Percentiles rank a stretch among this genome's conserved stretches.
Evolutionary conservation across 2,797 vertebrate genomes (phyloP).

Genomic region (Argya squamiceps): DNA sequence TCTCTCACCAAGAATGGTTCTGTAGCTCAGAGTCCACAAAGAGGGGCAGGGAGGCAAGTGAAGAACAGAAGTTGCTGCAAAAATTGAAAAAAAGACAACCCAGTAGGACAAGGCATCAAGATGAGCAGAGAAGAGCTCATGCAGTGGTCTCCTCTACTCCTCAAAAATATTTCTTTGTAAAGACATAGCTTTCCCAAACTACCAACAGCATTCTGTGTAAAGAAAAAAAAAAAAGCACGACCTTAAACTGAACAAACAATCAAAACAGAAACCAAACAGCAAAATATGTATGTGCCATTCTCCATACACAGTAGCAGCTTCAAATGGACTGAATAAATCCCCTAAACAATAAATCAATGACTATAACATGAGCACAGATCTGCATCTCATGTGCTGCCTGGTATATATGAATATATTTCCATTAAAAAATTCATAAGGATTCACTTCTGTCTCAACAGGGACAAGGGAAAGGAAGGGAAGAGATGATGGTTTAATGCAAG

Average conservation of each 20-base stretch:
- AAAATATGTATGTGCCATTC: neutral
- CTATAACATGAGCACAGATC: neutral
- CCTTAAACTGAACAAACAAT: neutral
- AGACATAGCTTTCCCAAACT: neutral
- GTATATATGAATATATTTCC: neutral
- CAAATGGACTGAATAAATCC: neutral
- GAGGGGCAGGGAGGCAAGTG: neutral
- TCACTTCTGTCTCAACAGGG: neutral
- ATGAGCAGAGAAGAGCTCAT: neutral
- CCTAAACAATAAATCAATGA: neutral
- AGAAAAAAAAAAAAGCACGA: no score
- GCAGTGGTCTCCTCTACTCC: neutral
- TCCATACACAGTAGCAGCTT: neutral
- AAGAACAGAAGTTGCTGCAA: neutral
- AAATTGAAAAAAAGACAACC: neutral
- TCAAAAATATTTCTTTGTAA: neutral
- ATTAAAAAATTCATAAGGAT: neutral
- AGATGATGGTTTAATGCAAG: neutral
- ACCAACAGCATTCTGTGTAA: neutral
- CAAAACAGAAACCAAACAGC: neutral
- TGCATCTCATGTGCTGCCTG: neutral
- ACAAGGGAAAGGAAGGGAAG: neutral
- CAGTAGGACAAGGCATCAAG: neutral
- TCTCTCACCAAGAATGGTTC: accelerated
- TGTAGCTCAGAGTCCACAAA: neutral